Base-by-base conservation (phyloP, 2,888 invertebrate genomes). In the Xestia sexstrigata region DNA sequence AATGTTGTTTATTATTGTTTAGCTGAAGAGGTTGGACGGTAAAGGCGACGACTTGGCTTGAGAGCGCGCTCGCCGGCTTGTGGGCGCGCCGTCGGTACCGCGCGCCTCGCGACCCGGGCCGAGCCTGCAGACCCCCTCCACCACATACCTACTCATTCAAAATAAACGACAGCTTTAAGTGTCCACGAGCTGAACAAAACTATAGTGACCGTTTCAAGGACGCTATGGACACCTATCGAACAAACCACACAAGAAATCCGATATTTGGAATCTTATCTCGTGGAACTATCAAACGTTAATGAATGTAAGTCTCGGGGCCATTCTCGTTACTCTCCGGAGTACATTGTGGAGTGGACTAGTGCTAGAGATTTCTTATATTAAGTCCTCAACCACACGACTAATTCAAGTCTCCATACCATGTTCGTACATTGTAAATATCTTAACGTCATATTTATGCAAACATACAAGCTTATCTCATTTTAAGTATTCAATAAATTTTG, bases 11-110 rank as follows among this genome's bases (percentile, higher is more conserved):
- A 63, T 85, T 83, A 74, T 68, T 79, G 70, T 92, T 85, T 93
- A 97, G 96, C 91, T 97, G 91, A 97, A 96, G 91, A 93, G 96
- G 81, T 89, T 97, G 89, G 96, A 96, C 90, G 95, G 95, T 69
- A 97, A 96, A 81, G 90, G 91, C 42, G 97, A 96, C 80, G 96
- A 97, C 82, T 87, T 96, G 86, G 96, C 97, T 92, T 97, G 95
- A 96, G 91, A 83, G 79, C 82, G 78, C 17, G 75, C 73, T 15
- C 76, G 69, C 26, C 76, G 65, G 17, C 78, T n/a, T 9, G 76
- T 45, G 81, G 83, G 74, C 83, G 71, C 83, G 74, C 81, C 75
- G 69, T 79, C 85, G 20, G 85, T 67, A 8, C 81, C 82, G 26
- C 35, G 71, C 60, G 85, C 71, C 74, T 30, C 52, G 13, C 76